Evolutionary conservation across 2,797 vertebrate genomes (phyloP).

Genomic region (Rhinichthys osculus): DNA sequence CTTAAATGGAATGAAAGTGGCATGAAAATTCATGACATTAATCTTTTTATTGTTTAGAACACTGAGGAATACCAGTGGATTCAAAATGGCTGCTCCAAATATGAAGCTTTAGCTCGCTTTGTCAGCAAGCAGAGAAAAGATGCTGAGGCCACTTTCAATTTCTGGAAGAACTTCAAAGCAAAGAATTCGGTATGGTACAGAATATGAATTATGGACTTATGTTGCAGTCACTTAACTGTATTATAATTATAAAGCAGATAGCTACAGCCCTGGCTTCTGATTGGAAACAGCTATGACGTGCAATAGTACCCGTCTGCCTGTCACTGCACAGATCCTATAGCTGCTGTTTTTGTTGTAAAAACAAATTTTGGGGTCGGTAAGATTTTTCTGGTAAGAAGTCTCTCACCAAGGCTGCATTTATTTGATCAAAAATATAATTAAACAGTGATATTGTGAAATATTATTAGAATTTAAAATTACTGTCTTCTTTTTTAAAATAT

Average conservation of each 20-base stretch:
- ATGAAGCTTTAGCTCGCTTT: slow-evolving; percentile 84
- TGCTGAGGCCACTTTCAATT: slow-evolving; percentile 88
- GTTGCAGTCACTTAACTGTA: neutral
- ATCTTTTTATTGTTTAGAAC: slow-evolving; percentile 72
- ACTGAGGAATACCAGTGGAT: slow-evolving; percentile 90
- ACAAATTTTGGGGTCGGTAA: neutral
- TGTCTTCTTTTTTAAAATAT: neutral
- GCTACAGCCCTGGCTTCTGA: neutral
- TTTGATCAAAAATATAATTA: neutral
- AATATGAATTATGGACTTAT: slow-evolving; percentile 7
- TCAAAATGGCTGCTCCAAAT: slow-evolving; percentile 85
- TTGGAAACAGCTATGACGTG: neutral
- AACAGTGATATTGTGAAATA: neutral
- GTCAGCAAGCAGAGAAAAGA: slow-evolving; percentile 89
- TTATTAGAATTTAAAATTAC: neutral
- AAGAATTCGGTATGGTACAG: slow-evolving; percentile 86
- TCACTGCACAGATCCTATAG: neutral
- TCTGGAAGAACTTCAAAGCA: slow-evolving; percentile 95
- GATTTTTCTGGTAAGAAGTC: neutral
- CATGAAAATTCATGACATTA: neutral
- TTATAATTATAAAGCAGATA: neutral
- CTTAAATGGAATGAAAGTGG: slow-evolving; percentile 2
- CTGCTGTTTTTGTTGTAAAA: neutral
- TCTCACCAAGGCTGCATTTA: neutral
- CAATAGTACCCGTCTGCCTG: neutral